phyloP scores from a whole-genome alignment of 1,140 invertebrate species.

The Globodera ellingtonae region DNA sequence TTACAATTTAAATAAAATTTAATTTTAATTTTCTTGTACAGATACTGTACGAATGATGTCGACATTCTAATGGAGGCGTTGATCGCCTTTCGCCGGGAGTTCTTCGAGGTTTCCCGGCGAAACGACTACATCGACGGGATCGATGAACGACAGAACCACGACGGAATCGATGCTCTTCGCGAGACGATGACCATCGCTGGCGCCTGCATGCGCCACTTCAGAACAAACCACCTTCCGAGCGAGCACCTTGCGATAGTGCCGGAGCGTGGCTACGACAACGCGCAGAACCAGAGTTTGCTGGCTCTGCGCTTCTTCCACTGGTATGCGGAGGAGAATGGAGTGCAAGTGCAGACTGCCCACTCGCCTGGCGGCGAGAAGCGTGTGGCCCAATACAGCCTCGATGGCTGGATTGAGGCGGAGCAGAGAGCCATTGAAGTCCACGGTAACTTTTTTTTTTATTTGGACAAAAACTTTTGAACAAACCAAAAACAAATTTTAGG shows the following conservation, averaged over 20 bases:
- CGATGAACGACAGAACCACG: too few species aligned
- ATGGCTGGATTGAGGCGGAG: slow-evolving; percentile 5
- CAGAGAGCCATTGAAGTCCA: slow-evolving; percentile 1
- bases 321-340: neutral
- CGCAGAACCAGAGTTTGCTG: neutral
- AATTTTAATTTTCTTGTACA: too few species aligned
- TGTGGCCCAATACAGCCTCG: neutral
- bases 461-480: too few species aligned
- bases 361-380: slow-evolving; percentile 2
- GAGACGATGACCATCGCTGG: too few species aligned
- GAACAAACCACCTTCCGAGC: too few species aligned
- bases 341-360: neutral
- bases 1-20: too few species aligned
- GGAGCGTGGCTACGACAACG: slow-evolving; percentile 12
- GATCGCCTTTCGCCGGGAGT: too few species aligned
- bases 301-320: slow-evolving; percentile 12
- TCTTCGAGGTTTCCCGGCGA: too few species aligned
- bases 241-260: too few species aligned
- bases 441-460: neutral
- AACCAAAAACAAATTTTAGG: neutral
- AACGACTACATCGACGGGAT: too few species aligned
- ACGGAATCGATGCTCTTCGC: too few species aligned
- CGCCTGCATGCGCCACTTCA: too few species aligned
- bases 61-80: slow-evolving; percentile 18
- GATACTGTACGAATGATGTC: neutral